Base-by-base conservation (phyloP, 2,113 vertebrate species). In the Lota lota region DNA sequence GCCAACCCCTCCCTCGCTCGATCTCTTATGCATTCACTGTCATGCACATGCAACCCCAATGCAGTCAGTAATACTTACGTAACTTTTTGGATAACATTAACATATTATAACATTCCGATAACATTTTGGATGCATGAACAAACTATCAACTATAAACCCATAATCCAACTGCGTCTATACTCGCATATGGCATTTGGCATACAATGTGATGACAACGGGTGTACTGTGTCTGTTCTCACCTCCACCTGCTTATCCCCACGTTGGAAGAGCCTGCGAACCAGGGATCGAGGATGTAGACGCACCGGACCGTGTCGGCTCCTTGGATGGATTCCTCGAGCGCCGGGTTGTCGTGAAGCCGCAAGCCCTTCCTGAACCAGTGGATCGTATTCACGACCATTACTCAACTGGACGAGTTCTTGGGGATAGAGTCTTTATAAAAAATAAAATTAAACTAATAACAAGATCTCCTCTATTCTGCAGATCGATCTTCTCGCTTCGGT, bases 191-290 rank as follows among this genome's bases (percentile, higher is more conserved):
- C 28, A 28, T 28, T 28, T 5, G 28, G 28, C 28, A 3, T 28
- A 3, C 28, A 28, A 47, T 1, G 40, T 10, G 40, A 47, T 47
- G 40, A 14, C 12, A 7, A 7, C 12, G 40, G 40, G 40, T 47
- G 40, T 28, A 5, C 1, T 28, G 28, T 12, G 40, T 47, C 40
- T 14, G 28, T 56, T 3, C 94, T 95, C 89, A 98, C 97, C 96
- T 93, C 97, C 97, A 99, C 93, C 97, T 92, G 95, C 95, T 98
- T 94, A 99, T 99, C 59, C 96, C 96, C 61, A 99, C 96, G 86
- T 97, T 98, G 82, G 97, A 99, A 2, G 97, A 97, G n/a, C 97
- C 97, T 0, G 96, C 97, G 80, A 99, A 99, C 97, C 97, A 99
- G 60, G 97, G 97, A 79, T 99, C 97, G 60, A 98, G 91, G 88